Conservation (phyloP, 2,113 vertebrate genomes). For the Embiotoca jacksoni region DNA sequence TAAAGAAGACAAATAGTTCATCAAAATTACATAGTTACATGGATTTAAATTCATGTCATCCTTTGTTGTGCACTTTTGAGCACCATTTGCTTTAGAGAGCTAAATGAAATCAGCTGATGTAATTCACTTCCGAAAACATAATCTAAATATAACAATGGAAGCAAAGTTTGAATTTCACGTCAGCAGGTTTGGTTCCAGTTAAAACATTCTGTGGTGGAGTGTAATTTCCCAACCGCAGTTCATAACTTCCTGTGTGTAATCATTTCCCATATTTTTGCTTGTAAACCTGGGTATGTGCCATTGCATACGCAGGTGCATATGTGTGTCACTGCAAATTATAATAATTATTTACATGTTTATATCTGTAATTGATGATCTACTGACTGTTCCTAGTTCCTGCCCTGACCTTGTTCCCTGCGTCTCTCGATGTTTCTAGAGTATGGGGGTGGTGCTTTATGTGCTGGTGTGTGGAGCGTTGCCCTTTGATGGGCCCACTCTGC, state of each 20-base stretch:
- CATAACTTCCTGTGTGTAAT: not conserved
- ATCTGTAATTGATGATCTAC: conserved; percentile 19
- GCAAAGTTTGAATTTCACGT: conserved; percentile 7
- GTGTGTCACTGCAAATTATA: conserved; percentile 17
- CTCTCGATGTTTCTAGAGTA: conserved; percentile 85
- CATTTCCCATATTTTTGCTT: not conserved
- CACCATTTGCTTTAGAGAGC: not conserved
- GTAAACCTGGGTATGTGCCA: not conserved
- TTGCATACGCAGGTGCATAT: not conserved
- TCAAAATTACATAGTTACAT: not conserved
- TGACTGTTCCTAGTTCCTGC: conserved; percentile 12
- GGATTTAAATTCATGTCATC: not conserved
- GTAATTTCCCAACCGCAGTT: conserved; percentile 22
- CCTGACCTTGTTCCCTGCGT: conserved; percentile 40
- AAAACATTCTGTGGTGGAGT: not conserved
- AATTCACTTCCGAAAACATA: not conserved
- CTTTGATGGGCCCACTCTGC: conserved; percentile 96
- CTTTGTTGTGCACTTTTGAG: not conserved
- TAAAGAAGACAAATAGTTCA: conserved; percentile 4
- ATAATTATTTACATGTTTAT: conserved; percentile 8
- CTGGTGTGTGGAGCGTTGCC: conserved; percentile 97
- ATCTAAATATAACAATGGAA: conserved; percentile 5
- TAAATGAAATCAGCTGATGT: not conserved
- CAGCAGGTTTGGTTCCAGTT: conserved; percentile 31
- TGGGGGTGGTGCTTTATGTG: conserved; percentile 98